Evolutionary conservation across 2,113 vertebrate genomes (phyloP), one percentile per base, ranked within the genome.

Genomic region (Ceuthmochares aereus): DNA sequence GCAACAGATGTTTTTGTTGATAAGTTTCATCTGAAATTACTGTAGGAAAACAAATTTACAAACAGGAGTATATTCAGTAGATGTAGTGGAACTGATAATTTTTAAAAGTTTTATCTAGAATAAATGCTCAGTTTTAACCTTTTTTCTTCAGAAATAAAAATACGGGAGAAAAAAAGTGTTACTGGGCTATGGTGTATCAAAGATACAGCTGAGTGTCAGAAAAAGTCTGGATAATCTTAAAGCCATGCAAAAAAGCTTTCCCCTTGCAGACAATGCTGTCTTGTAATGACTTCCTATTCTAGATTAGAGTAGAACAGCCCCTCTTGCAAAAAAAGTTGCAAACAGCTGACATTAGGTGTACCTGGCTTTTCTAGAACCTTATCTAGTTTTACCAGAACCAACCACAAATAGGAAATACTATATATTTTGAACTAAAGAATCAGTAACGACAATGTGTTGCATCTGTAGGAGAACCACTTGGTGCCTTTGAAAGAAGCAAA

Each of bases 1-100:
- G 72, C 54, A 77, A 87, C 49, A 47, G 74, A 91, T 66, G 67
- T 66, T 87, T 89, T 79, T 87, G 56, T 62, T 82, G 54, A 19
- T 75, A 66, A 62, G 54, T 66, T 94, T 68, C 60, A 95, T 88
- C 63, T 66, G 72, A 93, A 91, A 90, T 47, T 34, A 42, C 34
- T 69, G 37, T 47, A 14, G 87, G 68, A 51, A 84, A 93, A 85
- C 32, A 87, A 49, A 70, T 87, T 85, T 93, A 73, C 87, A 62
- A 79, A 82, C 54, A 76, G 45, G 22, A 84, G 21, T 58, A 6
- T 93, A 59, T 62, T 93, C 22, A 69, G 16, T 67, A 84, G 19
- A 32, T 63, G 67, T 59, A 37, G 37, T 74, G 68, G 67, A 90
- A 88, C 63, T 37, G 42, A 34, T 58, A 55, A 73, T 70, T 80